Conservation (phyloP, 2,888 invertebrate species). For the Arge pagana region DNA sequence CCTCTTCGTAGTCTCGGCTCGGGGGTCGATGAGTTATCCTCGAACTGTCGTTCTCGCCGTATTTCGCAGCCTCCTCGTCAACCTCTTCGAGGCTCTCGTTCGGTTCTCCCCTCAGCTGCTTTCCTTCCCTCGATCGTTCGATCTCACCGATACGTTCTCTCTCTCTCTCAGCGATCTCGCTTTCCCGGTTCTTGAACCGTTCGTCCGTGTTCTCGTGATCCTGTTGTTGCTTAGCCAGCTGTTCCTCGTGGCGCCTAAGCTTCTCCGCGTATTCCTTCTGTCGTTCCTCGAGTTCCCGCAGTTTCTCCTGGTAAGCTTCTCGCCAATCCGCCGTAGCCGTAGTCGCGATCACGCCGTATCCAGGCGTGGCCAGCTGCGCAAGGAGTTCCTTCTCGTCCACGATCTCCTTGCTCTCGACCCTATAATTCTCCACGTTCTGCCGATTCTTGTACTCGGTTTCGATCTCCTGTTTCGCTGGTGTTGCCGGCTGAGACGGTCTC, state of each 20-base stretch:
- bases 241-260: conserved; percentile 34
- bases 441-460: conserved; percentile 37
- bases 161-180: conserved; percentile 25
- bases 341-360: conserved; percentile 27
- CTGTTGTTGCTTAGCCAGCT: conserved; percentile 20
- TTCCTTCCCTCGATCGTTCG: not conserved
- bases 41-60: conserved; percentile 14
- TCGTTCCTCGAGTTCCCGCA: conserved; percentile 35
- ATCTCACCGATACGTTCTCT: not conserved
- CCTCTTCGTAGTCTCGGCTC: conserved; percentile 23
- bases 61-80: conserved; percentile 9
- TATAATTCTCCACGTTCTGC: conserved; percentile 36
- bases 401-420: conserved; percentile 39
- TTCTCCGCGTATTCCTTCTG: conserved; percentile 37
- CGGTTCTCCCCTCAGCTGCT: conserved; percentile 5
- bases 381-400: conserved; percentile 32
- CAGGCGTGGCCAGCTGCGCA: conserved; percentile 26
- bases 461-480: conserved; percentile 18
- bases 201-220: conserved; percentile 23
- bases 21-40: conserved; percentile 26
- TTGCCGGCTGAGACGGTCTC: conserved; percentile 4
- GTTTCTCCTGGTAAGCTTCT: conserved; percentile 37
- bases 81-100: not conserved
- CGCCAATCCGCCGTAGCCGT: conserved; percentile 40
- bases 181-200: conserved; percentile 23